Percentiles rank a stretch among this genome's conserved stretches.
These are phyloP conservation scores for Meiosimyza platycephala DNA, from an alignment of 2,888 invertebrate genomes.

Conservation along the genomic window DNA sequence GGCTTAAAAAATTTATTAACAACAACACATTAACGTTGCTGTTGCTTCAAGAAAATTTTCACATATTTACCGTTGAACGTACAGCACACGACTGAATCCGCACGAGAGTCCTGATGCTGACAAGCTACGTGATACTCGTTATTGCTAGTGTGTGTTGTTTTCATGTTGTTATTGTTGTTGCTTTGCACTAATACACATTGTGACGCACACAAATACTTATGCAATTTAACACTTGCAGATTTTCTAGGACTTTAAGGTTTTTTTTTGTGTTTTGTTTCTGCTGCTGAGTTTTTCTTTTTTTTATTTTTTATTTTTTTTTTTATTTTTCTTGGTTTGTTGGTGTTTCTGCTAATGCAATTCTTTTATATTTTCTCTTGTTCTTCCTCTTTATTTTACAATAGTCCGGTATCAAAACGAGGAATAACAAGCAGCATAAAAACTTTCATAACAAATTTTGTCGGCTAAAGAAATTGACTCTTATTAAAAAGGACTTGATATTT, in stretches of 20 bases:
- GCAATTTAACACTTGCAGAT: slow-evolving; percentile 23
- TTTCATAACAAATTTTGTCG: too few relatives aligned
- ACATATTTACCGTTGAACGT: slow-evolving; percentile 18
- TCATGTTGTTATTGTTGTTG: slow-evolving; percentile 29
- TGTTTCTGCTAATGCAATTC: background rate
- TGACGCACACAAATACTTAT: slow-evolving; percentile 16
- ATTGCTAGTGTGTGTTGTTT: slow-evolving; percentile 9
- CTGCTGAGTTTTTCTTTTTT: too few relatives aligned
- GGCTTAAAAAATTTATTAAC: too few relatives aligned
- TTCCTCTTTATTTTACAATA: background rate
- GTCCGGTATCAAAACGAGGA: background rate
- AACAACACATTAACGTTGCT: too few relatives aligned
- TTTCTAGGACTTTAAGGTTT: slow-evolving; percentile 9
- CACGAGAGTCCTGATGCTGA: slow-evolving; percentile 15
- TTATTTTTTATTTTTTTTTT: background rate
- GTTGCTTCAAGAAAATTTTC: background rate
- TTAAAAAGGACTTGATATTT: too few relatives aligned
- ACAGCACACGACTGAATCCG: slow-evolving; percentile 24
- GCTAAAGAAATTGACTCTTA: too few relatives aligned
- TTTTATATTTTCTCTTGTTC: background rate
- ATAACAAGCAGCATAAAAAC: background rate
- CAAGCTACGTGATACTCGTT: background rate
- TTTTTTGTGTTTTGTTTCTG: too few relatives aligned
- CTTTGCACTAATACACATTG: slow-evolving; percentile 2
- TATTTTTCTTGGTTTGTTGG: background rate